Percentiles rank a stretch among this genome's conserved stretches.
These are phyloP conservation scores for Dryoscopus gambensis DNA, from an alignment of 2,113 vertebrate genomes.

Conservation along the genomic window DNA sequence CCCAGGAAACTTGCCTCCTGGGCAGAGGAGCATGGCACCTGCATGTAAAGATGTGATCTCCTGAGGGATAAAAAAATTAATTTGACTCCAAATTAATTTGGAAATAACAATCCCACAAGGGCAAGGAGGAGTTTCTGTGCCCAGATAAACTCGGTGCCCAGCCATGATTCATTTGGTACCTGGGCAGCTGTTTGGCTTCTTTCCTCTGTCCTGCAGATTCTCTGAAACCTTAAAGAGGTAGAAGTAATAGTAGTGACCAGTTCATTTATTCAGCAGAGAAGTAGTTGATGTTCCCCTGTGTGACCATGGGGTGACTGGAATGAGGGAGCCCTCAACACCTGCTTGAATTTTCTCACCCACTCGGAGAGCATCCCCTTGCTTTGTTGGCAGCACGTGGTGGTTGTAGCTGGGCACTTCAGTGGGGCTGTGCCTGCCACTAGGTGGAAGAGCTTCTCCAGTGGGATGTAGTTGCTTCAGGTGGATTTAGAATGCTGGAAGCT, in stretches of 20 bases:
- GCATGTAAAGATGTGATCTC: not conserved
- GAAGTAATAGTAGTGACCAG: not conserved
- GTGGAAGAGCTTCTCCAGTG: not conserved
- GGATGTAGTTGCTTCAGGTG: not conserved
- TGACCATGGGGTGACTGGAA: not conserved
- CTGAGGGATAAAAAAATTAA: not conserved
- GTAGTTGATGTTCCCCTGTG: fast-evolving
- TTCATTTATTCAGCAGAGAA: not conserved
- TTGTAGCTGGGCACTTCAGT: not conserved
- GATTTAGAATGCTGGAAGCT: not conserved
- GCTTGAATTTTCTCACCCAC: not conserved
- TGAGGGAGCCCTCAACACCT: not conserved
- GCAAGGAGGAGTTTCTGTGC: not conserved
- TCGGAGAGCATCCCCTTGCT: not conserved
- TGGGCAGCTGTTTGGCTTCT: not conserved
- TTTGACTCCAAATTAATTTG: not conserved
- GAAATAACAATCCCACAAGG: not conserved
- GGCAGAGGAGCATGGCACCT: not conserved
- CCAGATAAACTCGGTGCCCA: not conserved
- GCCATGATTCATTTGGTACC: fast-evolving
- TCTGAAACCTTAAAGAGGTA: not conserved
- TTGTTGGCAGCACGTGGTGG: not conserved
- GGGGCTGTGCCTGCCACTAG: not conserved
- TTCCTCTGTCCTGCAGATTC: not conserved
- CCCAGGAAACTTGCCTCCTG: not conserved